Evolutionary conservation across 2,797 vertebrate species (phyloP).

Genomic region (Protosalanx chinensis): DNA sequence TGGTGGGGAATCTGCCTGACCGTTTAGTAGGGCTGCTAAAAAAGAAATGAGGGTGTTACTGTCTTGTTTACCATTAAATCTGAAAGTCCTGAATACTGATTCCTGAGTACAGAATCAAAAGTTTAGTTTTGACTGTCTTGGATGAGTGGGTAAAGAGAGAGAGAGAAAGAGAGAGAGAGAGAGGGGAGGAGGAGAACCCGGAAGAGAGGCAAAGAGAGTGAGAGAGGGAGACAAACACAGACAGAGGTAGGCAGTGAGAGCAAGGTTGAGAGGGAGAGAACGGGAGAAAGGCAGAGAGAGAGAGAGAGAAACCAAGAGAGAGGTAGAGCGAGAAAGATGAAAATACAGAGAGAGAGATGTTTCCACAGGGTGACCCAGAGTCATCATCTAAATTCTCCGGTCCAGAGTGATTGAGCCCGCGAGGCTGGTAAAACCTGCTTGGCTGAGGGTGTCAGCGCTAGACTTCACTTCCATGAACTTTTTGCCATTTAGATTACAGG

Average conservation of each 20-base stretch:
- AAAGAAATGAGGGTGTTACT: slow-evolving; percentile 31
- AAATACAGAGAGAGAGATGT: neutral
- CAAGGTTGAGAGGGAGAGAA: neutral
- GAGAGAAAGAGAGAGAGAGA: too few species aligned
- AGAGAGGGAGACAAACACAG: neutral
- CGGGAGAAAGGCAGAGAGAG: neutral
- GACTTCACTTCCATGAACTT: slow-evolving; percentile 46
- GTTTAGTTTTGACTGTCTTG: neutral
- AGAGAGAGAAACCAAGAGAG: neutral
- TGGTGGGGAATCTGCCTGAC: slow-evolving; percentile 55
- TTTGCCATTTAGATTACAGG: slow-evolving; percentile 62
- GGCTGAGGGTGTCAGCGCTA: slow-evolving; percentile 65
- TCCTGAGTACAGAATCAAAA: neutral
- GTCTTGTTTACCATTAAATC: slow-evolving; percentile 20
- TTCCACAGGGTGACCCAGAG: slow-evolving; percentile 59
- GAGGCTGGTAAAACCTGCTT: slow-evolving; percentile 66
- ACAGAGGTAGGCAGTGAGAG: neutral
- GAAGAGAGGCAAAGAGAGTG: neutral
- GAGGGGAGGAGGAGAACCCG: too few species aligned
- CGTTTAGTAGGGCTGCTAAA: slow-evolving; percentile 46
- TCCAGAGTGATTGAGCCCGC: slow-evolving; percentile 63
- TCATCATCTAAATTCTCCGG: slow-evolving; percentile 70
- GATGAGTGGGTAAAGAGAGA: too few species aligned
- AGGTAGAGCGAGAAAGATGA: too few species aligned
- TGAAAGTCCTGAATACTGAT: neutral